phyloP scores from a whole-genome alignment of 2,797 vertebrate genomes.

The Sebastes taczanowskii region DNA sequence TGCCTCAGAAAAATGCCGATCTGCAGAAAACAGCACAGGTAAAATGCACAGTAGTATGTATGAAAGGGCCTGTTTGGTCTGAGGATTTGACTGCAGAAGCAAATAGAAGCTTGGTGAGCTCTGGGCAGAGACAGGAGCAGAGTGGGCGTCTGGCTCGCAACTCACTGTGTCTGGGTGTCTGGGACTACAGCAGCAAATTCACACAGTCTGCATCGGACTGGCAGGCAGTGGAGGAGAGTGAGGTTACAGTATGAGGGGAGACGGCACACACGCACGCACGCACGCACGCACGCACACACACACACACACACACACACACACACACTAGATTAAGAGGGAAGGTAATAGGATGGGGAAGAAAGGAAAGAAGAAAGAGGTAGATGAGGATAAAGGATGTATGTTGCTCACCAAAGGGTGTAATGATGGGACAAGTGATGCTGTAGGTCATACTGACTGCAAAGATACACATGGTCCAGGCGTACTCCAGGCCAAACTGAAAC shows the following conservation, averaged over 20 bases:
- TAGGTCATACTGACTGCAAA: slow-evolving; percentile 96
- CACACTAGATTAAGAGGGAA: not conserved
- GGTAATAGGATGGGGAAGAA: slow-evolving; percentile 11
- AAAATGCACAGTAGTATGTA: slow-evolving; percentile 4
- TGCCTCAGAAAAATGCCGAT: not conserved
- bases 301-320: not conserved
- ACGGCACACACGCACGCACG: not conserved
- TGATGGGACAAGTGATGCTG: slow-evolving; percentile 97
- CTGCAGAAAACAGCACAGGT: not conserved
- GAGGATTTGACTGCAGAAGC: slow-evolving; percentile 65
- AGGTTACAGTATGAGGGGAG: slow-evolving; percentile 65
- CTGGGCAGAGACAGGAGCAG: slow-evolving; percentile 77
- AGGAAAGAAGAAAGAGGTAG: slow-evolving; percentile 5
- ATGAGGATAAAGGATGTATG: not conserved
- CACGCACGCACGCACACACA: no score
- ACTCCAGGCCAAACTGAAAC: slow-evolving; percentile 97
- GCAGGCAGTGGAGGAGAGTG: slow-evolving; percentile 66
- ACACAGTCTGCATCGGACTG: slow-evolving; percentile 75
- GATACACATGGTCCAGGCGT: slow-evolving; percentile 97
- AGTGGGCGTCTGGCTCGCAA: slow-evolving; percentile 84
- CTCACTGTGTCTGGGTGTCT: slow-evolving; percentile 79
- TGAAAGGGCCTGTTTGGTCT: slow-evolving; percentile 10
- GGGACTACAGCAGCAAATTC: slow-evolving; percentile 78
- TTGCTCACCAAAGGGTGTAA: slow-evolving; percentile 95
- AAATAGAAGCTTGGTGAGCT: slow-evolving; percentile 74